Evolutionary conservation across 2,113 vertebrate species (phyloP).

Genomic region (Macaca nemestrina): DNA sequence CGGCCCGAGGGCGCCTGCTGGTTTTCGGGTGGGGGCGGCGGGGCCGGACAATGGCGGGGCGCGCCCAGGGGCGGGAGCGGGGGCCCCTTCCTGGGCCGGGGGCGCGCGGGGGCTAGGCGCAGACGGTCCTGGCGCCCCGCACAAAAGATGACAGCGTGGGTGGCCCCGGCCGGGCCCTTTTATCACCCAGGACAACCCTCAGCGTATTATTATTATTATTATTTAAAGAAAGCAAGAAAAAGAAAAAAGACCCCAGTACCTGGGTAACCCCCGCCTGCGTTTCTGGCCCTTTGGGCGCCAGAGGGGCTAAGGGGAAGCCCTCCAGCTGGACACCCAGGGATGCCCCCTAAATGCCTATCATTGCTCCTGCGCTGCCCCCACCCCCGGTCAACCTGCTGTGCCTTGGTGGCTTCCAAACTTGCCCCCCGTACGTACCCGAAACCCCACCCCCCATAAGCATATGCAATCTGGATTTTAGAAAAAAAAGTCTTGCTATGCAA

Average conservation of each 20-base stretch:
- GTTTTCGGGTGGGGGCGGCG: background rate
- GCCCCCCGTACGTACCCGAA: background rate
- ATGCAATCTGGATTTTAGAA: background rate
- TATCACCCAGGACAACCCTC: background rate
- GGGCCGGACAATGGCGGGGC: slow-evolving; percentile 65
- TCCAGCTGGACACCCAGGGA: background rate
- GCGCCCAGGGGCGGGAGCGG: background rate
- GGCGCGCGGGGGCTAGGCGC: slow-evolving; percentile 19
- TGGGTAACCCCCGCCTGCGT: background rate
- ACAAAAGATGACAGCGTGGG: slow-evolving; percentile 76
- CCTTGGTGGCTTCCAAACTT: slow-evolving; percentile 36
- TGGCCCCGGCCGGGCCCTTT: slow-evolving; percentile 26
- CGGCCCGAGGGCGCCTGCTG: background rate
- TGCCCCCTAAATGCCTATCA: background rate
- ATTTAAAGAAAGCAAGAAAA: background rate
- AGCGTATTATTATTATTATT: no score
- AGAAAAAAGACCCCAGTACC: background rate
- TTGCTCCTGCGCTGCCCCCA: background rate
- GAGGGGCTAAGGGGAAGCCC: background rate
- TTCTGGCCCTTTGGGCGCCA: background rate
- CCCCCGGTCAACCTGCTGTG: background rate
- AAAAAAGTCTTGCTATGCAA: background rate
- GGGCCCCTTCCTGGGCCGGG: background rate
- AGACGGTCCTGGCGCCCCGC: slow-evolving; percentile 10
- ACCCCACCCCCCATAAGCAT: background rate